Evolutionary conservation across 2,797 vertebrate genomes (phyloP).

Genomic region (Hydrophis major): DNA sequence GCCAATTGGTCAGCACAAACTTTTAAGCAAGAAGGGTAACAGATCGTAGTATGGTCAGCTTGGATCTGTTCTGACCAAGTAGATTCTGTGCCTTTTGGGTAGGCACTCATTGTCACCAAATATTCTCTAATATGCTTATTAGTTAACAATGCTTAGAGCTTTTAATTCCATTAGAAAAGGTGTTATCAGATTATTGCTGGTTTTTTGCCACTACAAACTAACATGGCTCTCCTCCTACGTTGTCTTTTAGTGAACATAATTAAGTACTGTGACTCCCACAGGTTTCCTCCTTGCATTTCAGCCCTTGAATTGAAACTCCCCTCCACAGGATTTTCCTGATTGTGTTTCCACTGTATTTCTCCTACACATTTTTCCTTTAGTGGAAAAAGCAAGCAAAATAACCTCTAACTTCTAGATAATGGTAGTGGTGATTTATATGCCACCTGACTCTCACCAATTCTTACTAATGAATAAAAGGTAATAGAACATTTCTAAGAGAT

Average conservation of each 20-base stretch:
- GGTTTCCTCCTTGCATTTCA: background rate
- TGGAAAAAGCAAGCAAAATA: background rate
- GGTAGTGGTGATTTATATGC: background rate
- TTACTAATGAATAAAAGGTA: background rate
- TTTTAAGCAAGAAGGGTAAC: background rate
- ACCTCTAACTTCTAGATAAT: background rate
- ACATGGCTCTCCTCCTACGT: background rate
- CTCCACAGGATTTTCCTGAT: background rate
- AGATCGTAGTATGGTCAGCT: background rate
- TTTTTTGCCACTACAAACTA: background rate
- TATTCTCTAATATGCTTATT: background rate
- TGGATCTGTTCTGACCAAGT: background rate
- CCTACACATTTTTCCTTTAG: background rate
- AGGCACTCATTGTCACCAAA: background rate
- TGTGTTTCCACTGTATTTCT: background rate
- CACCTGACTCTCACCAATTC: background rate
- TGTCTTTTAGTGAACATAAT: background rate
- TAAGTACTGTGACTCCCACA: background rate
- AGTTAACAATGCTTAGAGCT: background rate
- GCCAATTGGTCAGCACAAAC: no score
- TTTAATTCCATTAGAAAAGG: background rate
- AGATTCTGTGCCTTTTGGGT: no score
- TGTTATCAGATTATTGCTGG: background rate
- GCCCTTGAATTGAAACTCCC: background rate
- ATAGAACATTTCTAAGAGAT: background rate